These are phyloP conservation scores for Thripadectes ignobilis DNA, from an alignment of 2,797 vertebrate genomes.

Conservation along the genomic window DNA sequence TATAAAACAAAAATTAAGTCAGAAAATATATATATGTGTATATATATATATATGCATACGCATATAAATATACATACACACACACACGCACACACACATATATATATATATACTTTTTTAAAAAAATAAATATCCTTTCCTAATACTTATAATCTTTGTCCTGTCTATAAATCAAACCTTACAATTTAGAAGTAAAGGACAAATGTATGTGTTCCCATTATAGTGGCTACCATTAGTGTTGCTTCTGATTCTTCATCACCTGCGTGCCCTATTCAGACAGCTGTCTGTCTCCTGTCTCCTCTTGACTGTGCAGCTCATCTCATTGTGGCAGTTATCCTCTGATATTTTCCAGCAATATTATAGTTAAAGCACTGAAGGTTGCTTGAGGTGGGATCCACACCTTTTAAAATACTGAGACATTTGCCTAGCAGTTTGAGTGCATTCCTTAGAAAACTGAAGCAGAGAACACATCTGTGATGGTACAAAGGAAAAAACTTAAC, in stretches of 20 bases:
- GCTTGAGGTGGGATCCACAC: neutral
- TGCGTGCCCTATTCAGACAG: neutral
- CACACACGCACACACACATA: neutral
- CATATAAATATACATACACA: neutral
- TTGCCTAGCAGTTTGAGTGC: neutral
- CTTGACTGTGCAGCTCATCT: neutral
- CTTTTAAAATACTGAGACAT: neutral
- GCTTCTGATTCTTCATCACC: neutral
- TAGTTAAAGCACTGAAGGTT: neutral
- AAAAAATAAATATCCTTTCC: neutral
- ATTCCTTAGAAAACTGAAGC: neutral
- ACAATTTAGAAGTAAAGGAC: neutral
- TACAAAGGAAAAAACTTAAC: neutral
- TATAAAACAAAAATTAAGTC: neutral
- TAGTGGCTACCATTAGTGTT: accelerated
- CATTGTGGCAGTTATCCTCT: neutral
- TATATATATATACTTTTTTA: neutral
- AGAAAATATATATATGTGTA: neutral
- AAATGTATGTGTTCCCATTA: neutral
- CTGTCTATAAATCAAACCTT: neutral
- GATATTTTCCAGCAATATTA: neutral
- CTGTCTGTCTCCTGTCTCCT: neutral
- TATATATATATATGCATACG: too few relatives aligned
- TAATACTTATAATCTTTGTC: neutral
- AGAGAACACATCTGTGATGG: neutral